A percentile compares a stretch with the other conserved stretches of the same genome.
phyloP scores from a whole-genome alignment of 2,797 vertebrate genomes.

The Semaprochilodus insignis region DNA sequence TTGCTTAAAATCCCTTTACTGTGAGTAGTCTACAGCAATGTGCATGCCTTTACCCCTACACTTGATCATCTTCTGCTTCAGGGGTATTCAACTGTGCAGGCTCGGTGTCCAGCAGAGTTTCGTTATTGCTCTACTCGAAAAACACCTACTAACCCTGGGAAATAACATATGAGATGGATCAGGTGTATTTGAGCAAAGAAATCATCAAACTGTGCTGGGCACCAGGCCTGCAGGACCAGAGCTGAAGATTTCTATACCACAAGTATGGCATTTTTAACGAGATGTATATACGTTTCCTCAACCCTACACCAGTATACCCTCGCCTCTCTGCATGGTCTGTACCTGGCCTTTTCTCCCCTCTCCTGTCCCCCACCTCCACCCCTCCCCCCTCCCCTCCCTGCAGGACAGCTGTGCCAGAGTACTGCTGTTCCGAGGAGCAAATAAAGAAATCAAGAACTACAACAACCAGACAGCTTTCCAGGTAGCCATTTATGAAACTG shows the following conservation, averaged over 20 bases:
- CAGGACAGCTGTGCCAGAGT: constrained; percentile 97
- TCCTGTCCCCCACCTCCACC: constrained; percentile 9
- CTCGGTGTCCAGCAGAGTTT: too few relatives aligned
- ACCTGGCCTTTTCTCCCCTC: constrained; percentile 12
- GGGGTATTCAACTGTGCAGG: too few relatives aligned
- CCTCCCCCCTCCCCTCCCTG: constrained; percentile 27
- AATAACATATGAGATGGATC: too few relatives aligned
- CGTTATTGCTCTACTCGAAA: too few relatives aligned
- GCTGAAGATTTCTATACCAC: background rate
- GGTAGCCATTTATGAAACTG: constrained; percentile 62
- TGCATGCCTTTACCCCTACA: background rate
- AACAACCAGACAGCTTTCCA: constrained; percentile 97
- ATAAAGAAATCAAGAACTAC: constrained; percentile 97
- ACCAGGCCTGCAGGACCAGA: too few relatives aligned
- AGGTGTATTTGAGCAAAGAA: too few relatives aligned
- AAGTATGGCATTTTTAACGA: background rate
- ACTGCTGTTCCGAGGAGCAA: constrained; percentile 93
- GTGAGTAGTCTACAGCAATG: background rate
- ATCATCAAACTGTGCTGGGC: too few relatives aligned
- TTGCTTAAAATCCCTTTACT: background rate
- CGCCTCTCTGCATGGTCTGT: constrained; percentile 27
- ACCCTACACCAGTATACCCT: constrained; percentile 39
- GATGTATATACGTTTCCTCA: constrained; percentile 22
- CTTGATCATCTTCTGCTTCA: background rate
- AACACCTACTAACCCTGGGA: too few relatives aligned